phyloP scores from a whole-genome alignment of 2,113 vertebrate genomes.

The Serinus canaria region DNA sequence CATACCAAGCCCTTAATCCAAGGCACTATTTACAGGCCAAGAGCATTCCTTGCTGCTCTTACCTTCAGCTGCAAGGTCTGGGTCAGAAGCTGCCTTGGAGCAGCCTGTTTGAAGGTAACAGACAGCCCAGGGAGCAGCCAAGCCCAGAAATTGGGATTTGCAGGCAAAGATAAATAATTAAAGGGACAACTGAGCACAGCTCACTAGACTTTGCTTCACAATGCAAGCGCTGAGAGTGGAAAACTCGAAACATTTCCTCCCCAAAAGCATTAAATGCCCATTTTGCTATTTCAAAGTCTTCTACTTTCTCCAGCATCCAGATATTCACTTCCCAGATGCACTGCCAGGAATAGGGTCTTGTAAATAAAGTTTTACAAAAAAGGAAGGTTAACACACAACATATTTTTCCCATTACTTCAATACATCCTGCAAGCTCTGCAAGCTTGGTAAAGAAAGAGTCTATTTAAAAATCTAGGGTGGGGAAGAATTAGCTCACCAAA shows the following conservation, averaged over 20 bases:
- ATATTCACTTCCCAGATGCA: not conserved
- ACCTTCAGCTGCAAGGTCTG: not conserved
- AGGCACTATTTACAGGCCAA: not conserved
- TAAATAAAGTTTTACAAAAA: conserved; percentile 29
- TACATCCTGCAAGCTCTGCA: conserved; percentile 7
- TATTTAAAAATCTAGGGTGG: conserved; percentile 54
- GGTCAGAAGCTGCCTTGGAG: not conserved
- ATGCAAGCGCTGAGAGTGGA: not conserved
- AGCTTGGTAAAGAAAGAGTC: conserved; percentile 49
- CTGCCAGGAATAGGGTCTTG: conserved; percentile 1
- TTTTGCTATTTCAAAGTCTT: conserved; percentile 2
- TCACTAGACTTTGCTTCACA: not conserved
- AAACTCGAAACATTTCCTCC: not conserved
- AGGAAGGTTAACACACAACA: conserved; percentile 16
- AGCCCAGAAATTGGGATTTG: not conserved
- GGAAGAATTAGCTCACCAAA: conserved; percentile 64
- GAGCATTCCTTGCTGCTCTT: not conserved
- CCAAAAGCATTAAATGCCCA: not conserved
- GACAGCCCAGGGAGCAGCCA: not conserved
- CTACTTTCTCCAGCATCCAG: not conserved
- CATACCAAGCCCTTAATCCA: not conserved
- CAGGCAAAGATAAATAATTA: not conserved
- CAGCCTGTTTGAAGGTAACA: not conserved
- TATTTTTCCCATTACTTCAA: conserved; percentile 52
- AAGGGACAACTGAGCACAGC: not conserved